Evolutionary conservation across 2,888 invertebrate species (phyloP).

Genomic region (Seira ritae): DNA sequence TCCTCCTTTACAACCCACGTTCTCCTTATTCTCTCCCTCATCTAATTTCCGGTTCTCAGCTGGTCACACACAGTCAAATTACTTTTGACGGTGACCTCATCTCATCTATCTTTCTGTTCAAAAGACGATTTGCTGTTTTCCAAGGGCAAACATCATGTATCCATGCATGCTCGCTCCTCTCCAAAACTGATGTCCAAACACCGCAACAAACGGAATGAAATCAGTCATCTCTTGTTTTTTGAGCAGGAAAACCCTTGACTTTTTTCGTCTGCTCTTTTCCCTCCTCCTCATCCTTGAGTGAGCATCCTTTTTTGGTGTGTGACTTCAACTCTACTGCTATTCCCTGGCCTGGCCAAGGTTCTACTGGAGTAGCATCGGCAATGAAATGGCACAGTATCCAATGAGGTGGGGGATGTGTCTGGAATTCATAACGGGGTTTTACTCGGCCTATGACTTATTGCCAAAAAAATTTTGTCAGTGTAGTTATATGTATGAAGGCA

Average conservation of each 20-base stretch:
- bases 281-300: not conserved
- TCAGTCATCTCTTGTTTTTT: slow-evolving; percentile 13
- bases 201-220: not conserved
- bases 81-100: slow-evolving; percentile 5
- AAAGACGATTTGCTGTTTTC: not conserved
- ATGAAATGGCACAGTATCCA: not conserved
- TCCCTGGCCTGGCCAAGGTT: not conserved
- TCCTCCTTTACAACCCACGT: not conserved
- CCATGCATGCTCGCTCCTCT: too few relatives aligned
- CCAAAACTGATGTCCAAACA: slow-evolving; percentile 13
- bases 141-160: not conserved
- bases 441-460: slow-evolving; percentile 57
- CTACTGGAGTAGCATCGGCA: not conserved
- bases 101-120: not conserved
- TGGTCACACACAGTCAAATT: not conserved
- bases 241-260: not conserved
- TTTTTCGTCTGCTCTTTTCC: not conserved
- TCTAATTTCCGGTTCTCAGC: not conserved
- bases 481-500: not conserved
- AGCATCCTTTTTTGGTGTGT: not conserved
- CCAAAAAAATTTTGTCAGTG: slow-evolving; percentile 32
- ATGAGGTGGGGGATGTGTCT: slow-evolving; percentile 57
- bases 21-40: not conserved
- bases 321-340: not conserved
- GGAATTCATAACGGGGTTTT: slow-evolving; percentile 57